Evolutionary conservation across 2,888 invertebrate species (phyloP), one percentile per base, ranked within the genome.

Genomic region (Idaea straminata): DNA sequence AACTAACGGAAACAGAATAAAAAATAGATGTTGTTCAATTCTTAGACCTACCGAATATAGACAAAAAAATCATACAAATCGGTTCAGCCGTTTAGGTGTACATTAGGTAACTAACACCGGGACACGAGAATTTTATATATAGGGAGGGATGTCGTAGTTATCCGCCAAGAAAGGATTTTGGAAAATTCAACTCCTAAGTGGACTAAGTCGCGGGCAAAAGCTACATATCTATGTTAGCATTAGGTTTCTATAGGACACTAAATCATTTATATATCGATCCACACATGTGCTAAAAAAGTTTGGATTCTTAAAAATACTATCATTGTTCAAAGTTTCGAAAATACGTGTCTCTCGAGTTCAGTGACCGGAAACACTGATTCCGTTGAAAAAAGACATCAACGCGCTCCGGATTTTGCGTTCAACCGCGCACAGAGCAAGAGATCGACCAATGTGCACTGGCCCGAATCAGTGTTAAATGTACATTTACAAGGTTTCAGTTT

Each of bases 361-460:
- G 69, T 71, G 73, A 72, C 73, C 73, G 71, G 66, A 71, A 65
- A 66, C 62, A 69, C 72, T 71, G 62, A 68, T 70, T 72, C 66
- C 64, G 64, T 68, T 64, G 64, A 68, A 74, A 73, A 74, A 74
- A 74, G 71, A 74, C 69, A 70, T 72, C 67, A 70, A 72, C 73
- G 68, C 69, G 72, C 70, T 67, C 72, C 69, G 71, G 66, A 71
- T 74, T 72, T 69, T 67, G 71, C 70, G 69, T 70, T 61, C 66
- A 67, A 69, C 70, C 65, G 68, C 66, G 71, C 73, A 72, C 71
- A 71, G 71, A 68, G 61, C 68, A 64, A 64, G 62, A 63, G 59
- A 16, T 16, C 59, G 34, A 34, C 59, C 25, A 16, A 59, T 16
- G 34, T 34, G 58, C 59, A 69, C 68, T 66, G 66, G 67, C 72